Evolutionary conservation across 2,888 invertebrate genomes (phyloP).

Genomic region (Standfussiana lucernea): DNA sequence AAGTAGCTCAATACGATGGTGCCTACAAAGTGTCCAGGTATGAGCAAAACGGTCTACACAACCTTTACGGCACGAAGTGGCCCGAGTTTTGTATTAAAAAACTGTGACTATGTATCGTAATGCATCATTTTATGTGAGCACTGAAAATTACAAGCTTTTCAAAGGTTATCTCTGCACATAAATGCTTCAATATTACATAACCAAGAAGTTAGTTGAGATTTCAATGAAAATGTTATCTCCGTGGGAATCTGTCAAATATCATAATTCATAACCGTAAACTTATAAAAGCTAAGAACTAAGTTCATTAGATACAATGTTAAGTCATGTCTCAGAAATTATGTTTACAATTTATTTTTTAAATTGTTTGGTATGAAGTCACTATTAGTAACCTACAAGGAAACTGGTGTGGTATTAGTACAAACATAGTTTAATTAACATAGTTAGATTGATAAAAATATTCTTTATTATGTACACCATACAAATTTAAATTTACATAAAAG

Average conservation of each 20-base stretch:
- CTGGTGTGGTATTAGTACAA: background rate
- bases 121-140: background rate
- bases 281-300: background rate
- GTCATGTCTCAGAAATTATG: background rate
- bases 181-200: conserved; percentile 79
- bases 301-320: background rate
- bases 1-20: conserved; percentile 99
- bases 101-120: background rate
- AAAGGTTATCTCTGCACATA: conserved; percentile 15
- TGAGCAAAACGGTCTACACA: conserved; percentile 50
- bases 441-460: too few species aligned
- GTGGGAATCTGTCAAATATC: conserved; percentile 10
- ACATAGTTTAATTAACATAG: background rate
- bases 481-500: too few species aligned
- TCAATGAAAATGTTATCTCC: conserved; percentile 48
- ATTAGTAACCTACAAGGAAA: background rate
- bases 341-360: background rate
- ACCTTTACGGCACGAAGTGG: conserved; percentile 48
- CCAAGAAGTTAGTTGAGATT: conserved; percentile 78
- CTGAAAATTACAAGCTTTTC: background rate
- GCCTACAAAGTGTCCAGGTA: conserved; percentile 97
- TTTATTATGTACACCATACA: too few species aligned
- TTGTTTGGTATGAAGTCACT: background rate
- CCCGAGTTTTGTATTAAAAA: conserved; percentile 18
- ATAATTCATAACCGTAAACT: background rate